phyloP scores from a whole-genome alignment of 2,113 vertebrate species.

The Tor tambroides region DNA sequence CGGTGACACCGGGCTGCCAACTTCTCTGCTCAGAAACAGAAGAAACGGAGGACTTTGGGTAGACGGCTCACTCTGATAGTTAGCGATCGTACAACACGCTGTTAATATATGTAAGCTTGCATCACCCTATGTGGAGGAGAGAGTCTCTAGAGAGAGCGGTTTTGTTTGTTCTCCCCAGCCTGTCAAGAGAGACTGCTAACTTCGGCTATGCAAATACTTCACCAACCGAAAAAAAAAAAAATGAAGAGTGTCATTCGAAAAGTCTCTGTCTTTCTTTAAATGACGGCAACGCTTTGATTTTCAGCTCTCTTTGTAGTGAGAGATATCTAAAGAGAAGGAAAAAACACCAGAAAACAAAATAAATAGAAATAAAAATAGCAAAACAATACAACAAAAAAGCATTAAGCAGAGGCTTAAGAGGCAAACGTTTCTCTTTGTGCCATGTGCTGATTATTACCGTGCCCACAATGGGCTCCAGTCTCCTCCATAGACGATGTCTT shows the following conservation, averaged over 20 bases:
- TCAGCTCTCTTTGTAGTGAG: slow-evolving; percentile 75
- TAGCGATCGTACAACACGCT: slow-evolving; percentile 45
- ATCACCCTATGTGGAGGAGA: slow-evolving; percentile 42
- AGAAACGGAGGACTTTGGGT: slow-evolving; percentile 9
- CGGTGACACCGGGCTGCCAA: slow-evolving; percentile 16
- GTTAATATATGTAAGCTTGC: slow-evolving; percentile 55
- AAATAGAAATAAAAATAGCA: slow-evolving; percentile 38
- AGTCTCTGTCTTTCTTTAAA: slow-evolving; percentile 61
- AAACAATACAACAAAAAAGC: slow-evolving; percentile 42
- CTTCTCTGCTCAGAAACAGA: slow-evolving; percentile 27
- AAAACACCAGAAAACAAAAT: slow-evolving; percentile 33
- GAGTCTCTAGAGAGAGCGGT: slow-evolving; percentile 55
- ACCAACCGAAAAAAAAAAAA: slow-evolving; percentile 55
- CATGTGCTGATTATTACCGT: slow-evolving; percentile 61
- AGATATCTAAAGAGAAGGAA: slow-evolving; percentile 64
- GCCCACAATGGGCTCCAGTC: slow-evolving; percentile 59
- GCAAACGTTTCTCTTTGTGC: slow-evolving; percentile 61
- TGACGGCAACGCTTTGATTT: slow-evolving; percentile 74
- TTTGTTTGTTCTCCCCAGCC: slow-evolving; percentile 57
- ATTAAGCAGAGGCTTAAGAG: slow-evolving; percentile 57
- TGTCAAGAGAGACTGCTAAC: slow-evolving; percentile 54
- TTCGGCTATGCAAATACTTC: slow-evolving; percentile 49
- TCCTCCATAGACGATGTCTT: slow-evolving; percentile 51
- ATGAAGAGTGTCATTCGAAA: slow-evolving; percentile 71
- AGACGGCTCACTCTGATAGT: slow-evolving; percentile 36